These are phyloP conservation scores for Nomada hirtipes DNA, from an alignment of 2,888 invertebrate species.

Conservation along the genomic window DNA sequence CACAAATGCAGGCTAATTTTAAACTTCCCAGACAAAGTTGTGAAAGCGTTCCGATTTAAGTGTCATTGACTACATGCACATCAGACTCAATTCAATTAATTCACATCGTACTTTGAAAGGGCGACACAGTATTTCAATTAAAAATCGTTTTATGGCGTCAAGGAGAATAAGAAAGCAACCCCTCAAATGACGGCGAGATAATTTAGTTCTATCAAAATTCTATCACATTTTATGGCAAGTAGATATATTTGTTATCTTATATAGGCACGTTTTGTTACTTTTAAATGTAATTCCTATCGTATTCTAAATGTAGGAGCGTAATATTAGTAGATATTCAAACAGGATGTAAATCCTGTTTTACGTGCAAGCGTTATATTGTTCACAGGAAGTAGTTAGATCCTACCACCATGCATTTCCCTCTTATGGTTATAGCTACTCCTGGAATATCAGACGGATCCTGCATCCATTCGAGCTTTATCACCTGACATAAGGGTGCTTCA, in stretches of 20 bases:
- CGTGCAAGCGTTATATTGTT: slow-evolving; percentile 14
- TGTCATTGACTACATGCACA: background rate
- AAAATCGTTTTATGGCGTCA: no score
- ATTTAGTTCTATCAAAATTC: background rate
- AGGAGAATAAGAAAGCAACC: background rate
- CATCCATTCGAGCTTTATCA: slow-evolving; percentile 41
- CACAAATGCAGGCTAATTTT: slow-evolving; percentile 10
- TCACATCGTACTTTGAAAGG: no score
- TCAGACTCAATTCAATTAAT: background rate
- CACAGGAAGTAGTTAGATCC: slow-evolving; percentile 37
- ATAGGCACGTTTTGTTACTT: no score
- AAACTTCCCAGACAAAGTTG: slow-evolving; percentile 24
- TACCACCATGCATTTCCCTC: slow-evolving; percentile 41
- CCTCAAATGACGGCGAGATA: background rate
- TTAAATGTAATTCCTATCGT: no score
- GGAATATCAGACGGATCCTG: slow-evolving; percentile 30
- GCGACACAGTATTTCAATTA: background rate
- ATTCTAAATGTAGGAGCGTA: background rate
- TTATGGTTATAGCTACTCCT: slow-evolving; percentile 28
- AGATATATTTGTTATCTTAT: no score
- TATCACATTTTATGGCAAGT: no score
- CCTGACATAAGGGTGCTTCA: slow-evolving; percentile 15
- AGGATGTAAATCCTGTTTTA: slow-evolving; percentile 12
- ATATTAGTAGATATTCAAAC: background rate
- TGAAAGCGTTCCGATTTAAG: slow-evolving; percentile 8